phyloP scores from a whole-genome alignment of 2,888 invertebrate species.

The Abrostola triplasia region DNA sequence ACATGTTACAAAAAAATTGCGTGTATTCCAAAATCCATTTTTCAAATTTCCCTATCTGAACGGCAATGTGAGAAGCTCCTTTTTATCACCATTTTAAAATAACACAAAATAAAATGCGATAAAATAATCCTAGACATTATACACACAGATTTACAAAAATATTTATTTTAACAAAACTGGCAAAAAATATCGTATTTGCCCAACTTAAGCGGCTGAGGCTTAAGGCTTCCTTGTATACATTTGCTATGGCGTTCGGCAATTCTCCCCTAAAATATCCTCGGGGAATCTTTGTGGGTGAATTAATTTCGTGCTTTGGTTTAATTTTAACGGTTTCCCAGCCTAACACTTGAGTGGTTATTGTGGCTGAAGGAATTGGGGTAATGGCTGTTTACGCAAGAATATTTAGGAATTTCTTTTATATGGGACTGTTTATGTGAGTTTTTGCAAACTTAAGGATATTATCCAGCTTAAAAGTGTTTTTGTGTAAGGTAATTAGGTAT shows the following conservation, averaged over 20 bases:
- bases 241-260: conserved; percentile 56
- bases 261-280: conserved; percentile 46
- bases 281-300: conserved; percentile 51
- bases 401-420: conserved; percentile 14
- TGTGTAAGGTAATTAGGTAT: background rate
- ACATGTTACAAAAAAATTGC: conserved; percentile 1
- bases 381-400: conserved; percentile 23
- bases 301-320: conserved; percentile 56
- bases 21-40: background rate
- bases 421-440: conserved; percentile 10
- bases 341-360: conserved; percentile 28
- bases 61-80: too few relatives aligned
- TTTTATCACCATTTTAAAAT: background rate
- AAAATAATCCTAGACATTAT: conserved; percentile 32
- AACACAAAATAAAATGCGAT: conserved; percentile 9
- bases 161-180: conserved; percentile 32
- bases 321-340: conserved; percentile 51
- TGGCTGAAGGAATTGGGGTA: conserved; percentile 15
- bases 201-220: conserved; percentile 36
- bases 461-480: conserved; percentile 8
- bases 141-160: conserved; percentile 30
- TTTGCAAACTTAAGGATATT: conserved; percentile 9
- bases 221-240: conserved; percentile 42
- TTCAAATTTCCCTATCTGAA: too few relatives aligned
- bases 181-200: conserved; percentile 44